These are phyloP conservation scores for Drosophila maculinotata DNA, from an alignment of 2,888 invertebrate species.

Conservation along the genomic window DNA sequence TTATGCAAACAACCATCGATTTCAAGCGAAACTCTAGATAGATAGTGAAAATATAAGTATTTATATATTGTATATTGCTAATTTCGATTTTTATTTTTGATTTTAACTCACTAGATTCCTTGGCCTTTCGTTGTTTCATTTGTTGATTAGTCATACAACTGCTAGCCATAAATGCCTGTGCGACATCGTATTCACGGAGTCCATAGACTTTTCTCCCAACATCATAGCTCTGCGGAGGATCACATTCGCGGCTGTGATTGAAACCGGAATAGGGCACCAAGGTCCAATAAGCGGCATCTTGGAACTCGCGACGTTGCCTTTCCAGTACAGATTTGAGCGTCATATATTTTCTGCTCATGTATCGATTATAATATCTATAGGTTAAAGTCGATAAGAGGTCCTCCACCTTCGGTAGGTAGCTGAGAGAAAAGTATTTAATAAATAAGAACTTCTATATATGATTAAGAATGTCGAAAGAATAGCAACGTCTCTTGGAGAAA, in stretches of 20 bases:
- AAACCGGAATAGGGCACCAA: constrained; percentile 28
- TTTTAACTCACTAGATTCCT: constrained; percentile 6
- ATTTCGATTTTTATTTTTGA: too few species aligned
- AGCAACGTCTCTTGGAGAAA: background rate
- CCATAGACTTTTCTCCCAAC: background rate
- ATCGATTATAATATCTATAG: constrained; percentile 46
- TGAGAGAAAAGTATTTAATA: background rate
- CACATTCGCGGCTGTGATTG: background rate
- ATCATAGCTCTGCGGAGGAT: accelerated
- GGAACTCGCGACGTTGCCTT: background rate
- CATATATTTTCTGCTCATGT: constrained; percentile 15
- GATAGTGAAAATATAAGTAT: background rate
- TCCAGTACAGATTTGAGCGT: background rate
- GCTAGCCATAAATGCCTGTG: background rate
- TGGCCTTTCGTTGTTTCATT: background rate
- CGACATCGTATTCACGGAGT: constrained; percentile 15
- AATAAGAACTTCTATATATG: background rate
- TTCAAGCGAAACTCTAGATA: background rate
- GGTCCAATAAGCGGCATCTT: constrained; percentile 1
- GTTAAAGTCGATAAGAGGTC: constrained; percentile 8
- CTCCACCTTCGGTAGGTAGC: constrained; percentile 4
- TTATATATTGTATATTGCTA: too few species aligned
- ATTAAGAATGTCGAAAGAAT: background rate
- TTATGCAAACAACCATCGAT: background rate
- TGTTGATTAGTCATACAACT: accelerated